Base-by-base conservation (phyloP, 1,140 invertebrate species). In the Harpegnathos saltator region DNA sequence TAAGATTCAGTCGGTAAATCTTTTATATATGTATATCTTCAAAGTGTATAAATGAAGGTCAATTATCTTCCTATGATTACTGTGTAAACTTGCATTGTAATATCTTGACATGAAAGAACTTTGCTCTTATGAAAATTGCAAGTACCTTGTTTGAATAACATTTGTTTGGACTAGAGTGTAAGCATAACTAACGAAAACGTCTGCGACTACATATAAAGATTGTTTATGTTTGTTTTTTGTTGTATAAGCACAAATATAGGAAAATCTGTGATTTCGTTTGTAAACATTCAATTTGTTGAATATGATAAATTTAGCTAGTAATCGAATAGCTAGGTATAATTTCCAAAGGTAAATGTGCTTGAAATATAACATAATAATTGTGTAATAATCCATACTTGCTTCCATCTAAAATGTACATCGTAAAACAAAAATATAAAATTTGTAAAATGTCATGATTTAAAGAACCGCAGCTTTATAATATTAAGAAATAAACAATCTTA, bases 191-290 rank as follows among this genome's bases (percentile, higher is more conserved):
- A 44, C 5, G 14, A 58, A 12, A 78, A 58, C 22, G n/a, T 77
- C 24, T 38, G 29, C 5, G 38, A 68, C 7, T 29, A 50, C n/a
- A n/a, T 52, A 48, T 26, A 52, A 63, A 52, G 52, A 75, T 66
- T 38, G n/a, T 33, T 0, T 44, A 11, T 65, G 1, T n/a, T n/a
- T 24, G 33, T 24, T 65, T 22, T 3, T 56, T 78, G 50, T 2
- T 58, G n/a, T 44, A 22, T 19, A 69, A 58, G 14, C 22, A 69
- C 50, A 69, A 68, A 69, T 44, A 29, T 69, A 54, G 3, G 44
- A 62, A 63, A n/a, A 80, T 78, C 50, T 78, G 63, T 69, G 52
- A 68, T 44, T 68, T 68, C 29, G 17, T 56, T 56, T 56, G 22
- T 1, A 58, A 65, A 58, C 3, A 48, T 3, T 14, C 14, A 5